These are phyloP conservation scores for Helostoma temminkii DNA, from an alignment of 2,797 vertebrate species.

Conservation along the genomic window DNA sequence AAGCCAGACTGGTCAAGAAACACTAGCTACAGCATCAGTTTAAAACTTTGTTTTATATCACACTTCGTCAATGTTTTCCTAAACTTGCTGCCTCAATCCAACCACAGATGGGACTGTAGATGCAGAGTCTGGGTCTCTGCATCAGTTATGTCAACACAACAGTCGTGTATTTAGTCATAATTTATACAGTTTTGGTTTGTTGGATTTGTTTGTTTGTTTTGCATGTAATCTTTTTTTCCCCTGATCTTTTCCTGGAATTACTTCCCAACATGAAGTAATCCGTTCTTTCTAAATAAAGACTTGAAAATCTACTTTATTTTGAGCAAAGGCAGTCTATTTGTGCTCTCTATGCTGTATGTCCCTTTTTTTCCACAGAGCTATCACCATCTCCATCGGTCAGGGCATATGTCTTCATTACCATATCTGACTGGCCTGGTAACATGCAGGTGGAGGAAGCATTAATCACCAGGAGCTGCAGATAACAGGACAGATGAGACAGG, in stretches of 20 bases:
- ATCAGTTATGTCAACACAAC: not conserved
- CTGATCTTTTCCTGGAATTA: not conserved
- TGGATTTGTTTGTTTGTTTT: not conserved
- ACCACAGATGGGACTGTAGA: too few relatives aligned
- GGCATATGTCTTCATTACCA: constrained; percentile 69
- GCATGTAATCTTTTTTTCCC: not conserved
- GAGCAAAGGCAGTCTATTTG: not conserved
- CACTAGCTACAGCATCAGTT: too few relatives aligned
- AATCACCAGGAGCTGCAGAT: constrained; percentile 58
- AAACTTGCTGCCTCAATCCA: too few relatives aligned
- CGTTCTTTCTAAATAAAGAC: not conserved
- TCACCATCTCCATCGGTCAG: constrained; percentile 32
- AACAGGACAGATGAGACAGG: constrained; percentile 46
- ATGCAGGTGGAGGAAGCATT: constrained; percentile 60
- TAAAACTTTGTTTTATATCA: too few relatives aligned
- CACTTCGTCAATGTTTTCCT: too few relatives aligned
- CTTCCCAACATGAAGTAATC: not conserved
- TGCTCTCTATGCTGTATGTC: not conserved
- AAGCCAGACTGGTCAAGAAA: too few relatives aligned
- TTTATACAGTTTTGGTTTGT: not conserved
- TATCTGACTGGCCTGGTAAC: constrained; percentile 59
- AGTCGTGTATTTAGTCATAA: not conserved
- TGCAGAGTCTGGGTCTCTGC: too few relatives aligned
- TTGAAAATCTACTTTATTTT: not conserved
- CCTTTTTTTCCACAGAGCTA: constrained; percentile 16